Evolutionary conservation across 2,888 invertebrate genomes (phyloP), one percentile per base, ranked within the genome.

Genomic region (Unio delphinus): DNA sequence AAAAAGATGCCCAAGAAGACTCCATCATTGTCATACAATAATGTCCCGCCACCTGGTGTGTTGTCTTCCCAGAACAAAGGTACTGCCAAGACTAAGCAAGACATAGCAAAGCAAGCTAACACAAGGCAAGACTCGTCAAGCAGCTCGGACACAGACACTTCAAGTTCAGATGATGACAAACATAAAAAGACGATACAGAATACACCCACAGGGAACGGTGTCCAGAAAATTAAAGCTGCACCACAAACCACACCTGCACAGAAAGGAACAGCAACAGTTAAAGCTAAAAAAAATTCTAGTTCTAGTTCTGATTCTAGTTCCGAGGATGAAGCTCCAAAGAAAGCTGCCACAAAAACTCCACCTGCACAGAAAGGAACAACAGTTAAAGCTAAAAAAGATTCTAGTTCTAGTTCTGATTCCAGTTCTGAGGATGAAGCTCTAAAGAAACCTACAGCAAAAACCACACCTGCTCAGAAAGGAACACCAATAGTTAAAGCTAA

Each of bases 1-100:
- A 67, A 67, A 64, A n/a, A 20, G 4, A n/a, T 58, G 3, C 56
- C 58, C 62, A 67, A 67, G 30, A 62, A 64, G 30, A 55, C 67
- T 55, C 57, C 68, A 4, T 69, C 58, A 18, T 72, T 72, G 58
- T 54, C 70, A 7, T 75, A 76, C 61, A 76, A 73, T 55, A 76
- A 68, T 67, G 75, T 75, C 23, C 78, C 76, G 18, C 78, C 80
- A 63, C 76, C 75, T 59, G 54, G 34, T 17, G 63, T 55, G 28
- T 45, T 45, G 63, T 11, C 54, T 63, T n/a, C 15, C 55, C 63
- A 54, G n/a, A 64, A 69, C 60, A 69, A 69, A 65, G 34, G 30
- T 2, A n/a, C 55, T 8, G 23, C 65, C 8, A 59, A 65, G 59
- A 55, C 57, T 34, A 61, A 28, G 15, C 61, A n/a, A 20, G 26